Evolutionary conservation across 1,140 invertebrate species (phyloP), one percentile per base, ranked within the genome.

Genomic region (Bursaphelenchus mucronatus): DNA sequence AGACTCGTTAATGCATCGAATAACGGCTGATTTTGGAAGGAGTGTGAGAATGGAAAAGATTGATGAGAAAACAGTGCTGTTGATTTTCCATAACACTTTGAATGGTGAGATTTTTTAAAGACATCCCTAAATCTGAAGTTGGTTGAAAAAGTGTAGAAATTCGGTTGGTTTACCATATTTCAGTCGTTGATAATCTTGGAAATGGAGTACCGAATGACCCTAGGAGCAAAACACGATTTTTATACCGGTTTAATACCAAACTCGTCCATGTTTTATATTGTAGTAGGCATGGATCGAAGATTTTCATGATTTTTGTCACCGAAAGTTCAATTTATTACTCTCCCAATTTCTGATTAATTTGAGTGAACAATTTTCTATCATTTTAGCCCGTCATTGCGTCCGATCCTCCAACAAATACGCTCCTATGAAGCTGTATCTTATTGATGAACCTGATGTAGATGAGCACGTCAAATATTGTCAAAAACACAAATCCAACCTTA

Each of bases 311-410:
- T 30, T 30, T n/a, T n/a, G 1, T 19, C 4, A 1, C n/a, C 13
- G 13, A 55, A 21, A 55, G 1, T n/a, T 55, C 6, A n/a, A 44
- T 11, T 44, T 17, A 39, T 59, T 40, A n/a, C n/a, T n/a, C 4
- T 55, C 54, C 13, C 19, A n/a, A 2, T 41, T 39, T 30, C 30
- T 30, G 30, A 3, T 3, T 30, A 30, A 30, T 5, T 30, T 1
- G 1, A 30, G 5, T 30, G 30, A 30, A 3, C 30, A 3, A 30
- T 30, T 30, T 30, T 30, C 5, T 1, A 30, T 30, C 57, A n/a
- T 59, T 59, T 59, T 50, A 59, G 57, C 57, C 2, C 40, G 57
- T 59, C 57, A 39, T 15, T n/a, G 40, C 11, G 13, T 59, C 21
- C 13, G 17, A 0, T 15, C 11, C 40, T n/a, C 11, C 40, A 39